Percentiles rank a stretch among this genome's conserved stretches.
Evolutionary conservation across 2,888 invertebrate genomes (phyloP).

Genomic region (Acrobasis consociella): DNA sequence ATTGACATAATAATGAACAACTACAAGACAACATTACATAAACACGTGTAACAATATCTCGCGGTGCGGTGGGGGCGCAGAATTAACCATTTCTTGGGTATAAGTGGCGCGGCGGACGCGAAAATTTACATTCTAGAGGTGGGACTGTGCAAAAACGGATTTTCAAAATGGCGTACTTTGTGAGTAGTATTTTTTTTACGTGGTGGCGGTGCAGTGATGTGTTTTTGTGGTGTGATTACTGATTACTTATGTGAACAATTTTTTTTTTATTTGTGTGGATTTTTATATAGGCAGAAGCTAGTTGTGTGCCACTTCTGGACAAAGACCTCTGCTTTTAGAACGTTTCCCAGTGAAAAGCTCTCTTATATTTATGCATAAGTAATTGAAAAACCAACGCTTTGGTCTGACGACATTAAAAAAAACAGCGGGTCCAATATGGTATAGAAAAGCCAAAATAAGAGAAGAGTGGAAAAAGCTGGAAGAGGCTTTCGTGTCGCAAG

Average conservation of each 20-base stretch:
- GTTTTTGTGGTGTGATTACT: neutral
- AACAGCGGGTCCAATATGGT: no score
- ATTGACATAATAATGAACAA: neutral
- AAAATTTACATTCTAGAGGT: constrained; percentile 51
- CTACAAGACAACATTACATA: constrained; percentile 15
- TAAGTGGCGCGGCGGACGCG: constrained; percentile 53
- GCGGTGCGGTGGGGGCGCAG: constrained; percentile 34
- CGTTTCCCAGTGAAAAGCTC: no score
- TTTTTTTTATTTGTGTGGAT: neutral
- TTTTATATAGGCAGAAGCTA: neutral
- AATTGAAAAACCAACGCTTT: no score
- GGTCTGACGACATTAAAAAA: no score
- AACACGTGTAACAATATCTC: constrained; percentile 19
- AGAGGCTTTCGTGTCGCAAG: no score
- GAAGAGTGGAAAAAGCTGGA: no score
- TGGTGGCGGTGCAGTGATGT: constrained; percentile 16
- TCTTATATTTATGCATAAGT: no score
- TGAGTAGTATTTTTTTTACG: constrained; percentile 42
- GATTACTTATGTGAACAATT: no score
- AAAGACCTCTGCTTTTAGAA: no score
- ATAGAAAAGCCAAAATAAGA: no score
- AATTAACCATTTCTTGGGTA: constrained; percentile 68
- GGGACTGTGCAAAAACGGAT: constrained; percentile 26
- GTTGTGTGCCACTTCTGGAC: no score
- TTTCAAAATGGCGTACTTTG: constrained; percentile 43